Percentiles rank a stretch among this genome's conserved stretches.
Evolutionary conservation across 2,888 invertebrate genomes (phyloP).

Genomic region (Graphium colonna): DNA sequence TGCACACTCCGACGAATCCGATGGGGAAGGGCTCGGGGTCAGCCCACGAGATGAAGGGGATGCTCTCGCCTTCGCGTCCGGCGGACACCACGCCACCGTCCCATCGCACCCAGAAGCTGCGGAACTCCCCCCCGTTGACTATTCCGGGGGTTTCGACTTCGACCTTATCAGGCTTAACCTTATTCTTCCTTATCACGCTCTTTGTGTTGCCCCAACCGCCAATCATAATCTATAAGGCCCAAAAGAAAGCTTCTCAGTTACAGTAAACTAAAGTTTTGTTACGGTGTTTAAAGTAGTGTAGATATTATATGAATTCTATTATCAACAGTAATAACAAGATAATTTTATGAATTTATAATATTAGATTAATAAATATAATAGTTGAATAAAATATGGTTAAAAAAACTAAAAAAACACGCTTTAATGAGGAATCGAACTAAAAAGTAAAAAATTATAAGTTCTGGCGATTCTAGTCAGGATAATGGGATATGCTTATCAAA

Average conservation of each 20-base stretch:
- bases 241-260: neutral
- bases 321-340: too few species aligned
- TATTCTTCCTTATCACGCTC: conserved; percentile 90
- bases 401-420: too few species aligned
- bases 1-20: conserved; percentile 88
- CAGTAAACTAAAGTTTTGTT: neutral
- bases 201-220: conserved; percentile 94
- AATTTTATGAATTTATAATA: too few species aligned
- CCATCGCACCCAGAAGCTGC: conserved; percentile 93
- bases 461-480: too few species aligned
- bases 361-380: too few species aligned
- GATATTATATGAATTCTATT: too few species aligned
- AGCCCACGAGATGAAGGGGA: conserved; percentile 86
- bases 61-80: conserved; percentile 85
- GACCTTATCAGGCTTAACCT: conserved; percentile 86
- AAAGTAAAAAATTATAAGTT: too few species aligned
- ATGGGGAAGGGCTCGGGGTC: conserved; percentile 86
- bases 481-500: too few species aligned
- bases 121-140: conserved; percentile 85
- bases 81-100: conserved; percentile 83
- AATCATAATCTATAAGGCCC: conserved; percentile 83
- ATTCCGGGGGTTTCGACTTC: conserved; percentile 86
- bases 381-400: too few species aligned
- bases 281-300: too few species aligned
- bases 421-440: too few species aligned